Evolutionary conservation across 2,113 vertebrate genomes (phyloP), one percentile per base, ranked within the genome.

Genomic region (Oenanthe oenanthe): DNA sequence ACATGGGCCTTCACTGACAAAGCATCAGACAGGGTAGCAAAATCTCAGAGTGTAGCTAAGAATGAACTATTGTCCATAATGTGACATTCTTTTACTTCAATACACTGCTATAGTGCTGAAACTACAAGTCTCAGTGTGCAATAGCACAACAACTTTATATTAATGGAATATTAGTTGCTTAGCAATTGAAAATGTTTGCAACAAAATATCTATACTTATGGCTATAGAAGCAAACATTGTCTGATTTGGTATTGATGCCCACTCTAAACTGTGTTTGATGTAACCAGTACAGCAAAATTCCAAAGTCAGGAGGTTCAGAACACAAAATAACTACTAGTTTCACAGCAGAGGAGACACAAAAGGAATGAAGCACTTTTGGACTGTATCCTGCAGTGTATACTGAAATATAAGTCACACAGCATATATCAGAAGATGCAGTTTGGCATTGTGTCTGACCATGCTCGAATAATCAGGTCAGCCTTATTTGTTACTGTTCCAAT

Each of bases 401-500:
- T 26, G 24, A 26, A 88, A 20, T 20, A 54, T 66, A 87, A 89
- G 70, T 47, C 85, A 36, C 50, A 76, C 9, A 50, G 56, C 21
- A 85, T 93, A 72, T 71, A 89, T 58, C 77, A 80, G 45, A 85
- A 85, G 50, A 82, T 0, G 4, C 32, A 47, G 26, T 43, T 50
- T 91, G 77, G 45, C 62, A 18, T 62, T 53, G 31, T 40, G 20
- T 89, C 63, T 0, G 0, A n/a, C 74, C 50, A 82, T 73, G 81
- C 87, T 76, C 2, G 24, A 91, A 91, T 93, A 89, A 95, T 89
- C 88, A 73, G 89, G 87, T 95, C 93, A 94, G 60, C 48, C 71
- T 82, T 92, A 89, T 73, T 95, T 93, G 87, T 94, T 89, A 38
- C 51, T 79, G 54, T 62, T 97, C 87, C 87, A 93, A 13, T 40